Conservation (phyloP, 2,113 vertebrate species). For the Scomber japonicus region DNA sequence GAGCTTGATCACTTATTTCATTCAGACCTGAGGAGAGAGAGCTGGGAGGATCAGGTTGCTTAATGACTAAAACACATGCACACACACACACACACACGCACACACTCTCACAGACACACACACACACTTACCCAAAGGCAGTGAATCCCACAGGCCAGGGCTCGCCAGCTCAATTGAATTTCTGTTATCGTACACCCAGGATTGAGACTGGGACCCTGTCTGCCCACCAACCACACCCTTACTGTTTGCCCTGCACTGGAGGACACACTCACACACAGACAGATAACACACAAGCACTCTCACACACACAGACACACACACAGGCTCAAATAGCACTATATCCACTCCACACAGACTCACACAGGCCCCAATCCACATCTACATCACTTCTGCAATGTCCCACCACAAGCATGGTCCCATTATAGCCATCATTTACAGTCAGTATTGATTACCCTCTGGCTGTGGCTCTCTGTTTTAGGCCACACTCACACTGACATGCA, state of each 20-base stretch:
- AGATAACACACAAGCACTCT: constrained; percentile 8
- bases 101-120: constrained; percentile 15
- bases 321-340: constrained; percentile 59
- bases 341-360: constrained; percentile 26
- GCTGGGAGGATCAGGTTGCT: constrained; percentile 65
- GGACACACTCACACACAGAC: constrained; percentile 36
- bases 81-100: constrained; percentile 28
- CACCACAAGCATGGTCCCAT: constrained; percentile 57
- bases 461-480: constrained; percentile 39
- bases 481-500: constrained; percentile 10
- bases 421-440: constrained; percentile 75
- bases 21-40: constrained; percentile 66
- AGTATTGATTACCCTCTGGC: constrained; percentile 70
- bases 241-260: constrained; percentile 51
- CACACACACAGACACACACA: constrained; percentile 27
- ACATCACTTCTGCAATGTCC: constrained; percentile 52
- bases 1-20: constrained; percentile 76
- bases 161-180: constrained; percentile 77
- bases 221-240: constrained; percentile 67
- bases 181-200: constrained; percentile 72
- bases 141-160: constrained; percentile 63
- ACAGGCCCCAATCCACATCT: constrained; percentile 7
- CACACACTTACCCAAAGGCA: constrained; percentile 37
- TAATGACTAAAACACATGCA: constrained; percentile 58
- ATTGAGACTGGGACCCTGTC: constrained; percentile 59